Conservation (phyloP, 2,888 invertebrate genomes). For the Danaus chrysippus region DNA sequence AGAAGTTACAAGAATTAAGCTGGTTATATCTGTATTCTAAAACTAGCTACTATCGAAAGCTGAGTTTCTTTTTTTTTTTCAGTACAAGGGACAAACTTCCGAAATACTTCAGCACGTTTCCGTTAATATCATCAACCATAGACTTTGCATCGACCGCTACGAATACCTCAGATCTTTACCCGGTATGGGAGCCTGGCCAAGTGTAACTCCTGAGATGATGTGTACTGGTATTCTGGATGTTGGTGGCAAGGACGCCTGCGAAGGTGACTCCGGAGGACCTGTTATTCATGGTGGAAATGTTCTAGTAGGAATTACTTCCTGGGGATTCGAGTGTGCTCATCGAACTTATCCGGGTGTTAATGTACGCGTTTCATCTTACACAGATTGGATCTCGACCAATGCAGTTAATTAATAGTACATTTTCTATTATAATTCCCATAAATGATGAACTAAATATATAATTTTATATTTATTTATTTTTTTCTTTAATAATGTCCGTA, state of each 20-base stretch:
- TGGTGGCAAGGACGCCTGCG: constrained; percentile 40
- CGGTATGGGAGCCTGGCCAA: constrained; percentile 53
- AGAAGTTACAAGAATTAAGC: too few relatives aligned
- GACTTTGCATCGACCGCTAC: constrained; percentile 44
- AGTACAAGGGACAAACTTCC: constrained; percentile 29
- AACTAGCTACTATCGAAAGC: too few relatives aligned
- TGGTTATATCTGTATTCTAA: too few relatives aligned
- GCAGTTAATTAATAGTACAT: constrained; percentile 24
- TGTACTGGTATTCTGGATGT: constrained; percentile 51
- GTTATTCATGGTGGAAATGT: constrained; percentile 36
- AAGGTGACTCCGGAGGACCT: constrained; percentile 46
- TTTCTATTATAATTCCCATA: too few relatives aligned
- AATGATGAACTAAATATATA: not conserved
- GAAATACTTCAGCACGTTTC: constrained; percentile 40
- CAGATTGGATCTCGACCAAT: constrained; percentile 48
- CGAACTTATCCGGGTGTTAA: constrained; percentile 70
- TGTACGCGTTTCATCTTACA: constrained; percentile 54
- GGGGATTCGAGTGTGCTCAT: constrained; percentile 63
- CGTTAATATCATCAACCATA: constrained; percentile 43
- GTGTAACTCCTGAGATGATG: constrained; percentile 50
- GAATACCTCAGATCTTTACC: constrained; percentile 60
- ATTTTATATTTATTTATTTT: not conserved
- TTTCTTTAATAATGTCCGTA: not conserved
- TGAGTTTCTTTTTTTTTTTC: constrained; percentile 15
- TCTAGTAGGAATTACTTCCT: constrained; percentile 59